phyloP scores from a whole-genome alignment of 2,888 invertebrate genomes.

The Escarpia spicata region DNA sequence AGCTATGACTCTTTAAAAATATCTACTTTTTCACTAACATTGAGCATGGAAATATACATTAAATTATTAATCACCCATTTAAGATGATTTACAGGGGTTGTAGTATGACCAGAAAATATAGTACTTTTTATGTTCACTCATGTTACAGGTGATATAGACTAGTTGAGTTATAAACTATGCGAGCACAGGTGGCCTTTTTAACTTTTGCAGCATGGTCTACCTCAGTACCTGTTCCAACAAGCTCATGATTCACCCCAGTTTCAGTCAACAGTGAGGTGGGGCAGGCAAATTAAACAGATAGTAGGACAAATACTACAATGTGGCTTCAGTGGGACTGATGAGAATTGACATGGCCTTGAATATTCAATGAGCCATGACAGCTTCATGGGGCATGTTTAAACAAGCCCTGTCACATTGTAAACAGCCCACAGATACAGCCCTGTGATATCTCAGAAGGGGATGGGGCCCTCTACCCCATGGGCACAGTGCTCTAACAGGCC shows the following conservation, averaged over 20 bases:
- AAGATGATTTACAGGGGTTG: no score
- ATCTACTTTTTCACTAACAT: no score
- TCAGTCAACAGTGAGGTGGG: not conserved
- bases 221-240: not conserved
- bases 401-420: not conserved
- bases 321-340: not conserved
- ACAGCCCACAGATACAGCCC: not conserved
- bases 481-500: not conserved
- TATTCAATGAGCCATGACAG: not conserved
- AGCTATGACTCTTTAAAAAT: no score
- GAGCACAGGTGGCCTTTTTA: not conserved
- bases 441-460: not conserved
- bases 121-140: not conserved
- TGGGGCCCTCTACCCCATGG: not conserved
- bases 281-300: not conserved
- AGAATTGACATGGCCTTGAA: not conserved
- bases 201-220: no score
- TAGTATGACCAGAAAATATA: not conserved
- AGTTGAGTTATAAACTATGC: not conserved
- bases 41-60: no score
- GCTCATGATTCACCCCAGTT: not conserved
- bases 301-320: not conserved
- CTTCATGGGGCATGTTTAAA: not conserved
- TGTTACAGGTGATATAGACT: not conserved
- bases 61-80: no score